phyloP scores from a whole-genome alignment of 2,888 invertebrate genomes.

The Caenorhabditis sulstoni region DNA sequence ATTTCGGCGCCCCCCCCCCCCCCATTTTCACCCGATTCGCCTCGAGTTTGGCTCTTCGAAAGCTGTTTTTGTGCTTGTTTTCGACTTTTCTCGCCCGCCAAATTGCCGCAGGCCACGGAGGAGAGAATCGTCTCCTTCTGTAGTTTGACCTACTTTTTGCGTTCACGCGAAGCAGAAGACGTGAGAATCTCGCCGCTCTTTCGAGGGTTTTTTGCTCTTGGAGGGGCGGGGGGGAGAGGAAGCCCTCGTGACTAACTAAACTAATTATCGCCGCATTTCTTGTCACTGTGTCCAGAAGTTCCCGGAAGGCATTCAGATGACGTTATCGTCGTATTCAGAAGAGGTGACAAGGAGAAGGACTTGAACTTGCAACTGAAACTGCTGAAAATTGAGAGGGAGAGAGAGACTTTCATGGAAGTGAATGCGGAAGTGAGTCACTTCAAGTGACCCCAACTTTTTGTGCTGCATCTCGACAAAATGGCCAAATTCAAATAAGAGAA shows the following conservation, averaged over 20 bases:
- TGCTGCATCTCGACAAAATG: too few relatives aligned
- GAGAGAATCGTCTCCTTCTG: neutral
- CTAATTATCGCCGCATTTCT: conserved; percentile 43
- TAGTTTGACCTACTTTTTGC: neutral
- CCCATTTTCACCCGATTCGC: too few relatives aligned
- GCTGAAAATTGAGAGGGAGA: too few relatives aligned
- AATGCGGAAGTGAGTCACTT: too few relatives aligned
- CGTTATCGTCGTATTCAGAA: neutral
- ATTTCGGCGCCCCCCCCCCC: too few relatives aligned
- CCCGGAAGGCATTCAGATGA: conserved; percentile 17
- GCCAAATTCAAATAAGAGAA: too few relatives aligned
- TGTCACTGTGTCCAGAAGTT: conserved; percentile 38
- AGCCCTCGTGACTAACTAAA: conserved; percentile 41
- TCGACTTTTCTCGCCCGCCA: neutral
- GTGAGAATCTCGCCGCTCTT: conserved; percentile 5
- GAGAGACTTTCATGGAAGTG: too few relatives aligned
- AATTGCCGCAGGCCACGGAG: conserved; percentile 15
- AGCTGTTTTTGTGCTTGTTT: conserved; percentile 30
- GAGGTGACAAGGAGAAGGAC: too few relatives aligned
- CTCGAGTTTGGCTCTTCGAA: neutral
- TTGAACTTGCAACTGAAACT: too few relatives aligned
- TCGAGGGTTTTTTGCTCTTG: conserved; percentile 14
- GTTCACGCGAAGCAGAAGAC: neutral
- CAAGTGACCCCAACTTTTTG: too few relatives aligned
- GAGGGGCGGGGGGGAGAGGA: conserved; percentile 1